A percentile compares a stretch with the other conserved stretches of the same genome.
phyloP scores from a whole-genome alignment of 2,113 vertebrate genomes.

The Scatophagus argus region DNA sequence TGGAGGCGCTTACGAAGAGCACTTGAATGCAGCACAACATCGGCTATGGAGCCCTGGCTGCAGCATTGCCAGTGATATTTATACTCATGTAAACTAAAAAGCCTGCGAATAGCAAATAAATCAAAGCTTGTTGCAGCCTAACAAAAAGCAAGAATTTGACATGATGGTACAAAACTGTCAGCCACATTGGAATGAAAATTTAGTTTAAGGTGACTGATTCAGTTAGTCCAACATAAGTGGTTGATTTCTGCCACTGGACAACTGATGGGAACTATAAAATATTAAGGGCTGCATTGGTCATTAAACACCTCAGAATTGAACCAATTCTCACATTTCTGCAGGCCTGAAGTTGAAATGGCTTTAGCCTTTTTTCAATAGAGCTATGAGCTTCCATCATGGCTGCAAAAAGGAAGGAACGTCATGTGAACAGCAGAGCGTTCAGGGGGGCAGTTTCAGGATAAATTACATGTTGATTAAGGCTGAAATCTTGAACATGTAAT shows the following conservation, averaged over 20 bases:
- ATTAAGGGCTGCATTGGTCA: not conserved
- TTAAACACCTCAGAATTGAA: not conserved
- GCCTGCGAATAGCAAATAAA: not conserved
- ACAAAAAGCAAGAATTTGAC: not conserved
- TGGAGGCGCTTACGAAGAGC: not conserved
- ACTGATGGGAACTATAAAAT: not conserved
- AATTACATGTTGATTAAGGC: not conserved
- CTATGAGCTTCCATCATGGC: not conserved
- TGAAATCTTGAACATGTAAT: not conserved
- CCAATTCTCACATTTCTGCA: too few relatives aligned
- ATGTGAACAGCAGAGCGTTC: not conserved
- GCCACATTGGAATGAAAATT: too few relatives aligned
- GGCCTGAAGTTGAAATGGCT: too few relatives aligned
- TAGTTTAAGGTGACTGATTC: not conserved
- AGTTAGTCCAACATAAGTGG: not conserved
- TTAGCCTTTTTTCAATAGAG: not conserved
- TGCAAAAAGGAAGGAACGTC: not conserved
- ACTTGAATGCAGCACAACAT: not conserved
- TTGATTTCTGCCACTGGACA: not conserved
- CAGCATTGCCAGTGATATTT: too few relatives aligned
- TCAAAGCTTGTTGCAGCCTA: not conserved
- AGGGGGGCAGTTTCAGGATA: not conserved
- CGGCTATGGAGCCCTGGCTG: not conserved
- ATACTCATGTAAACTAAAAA: too few relatives aligned
- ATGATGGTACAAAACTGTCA: not conserved